phyloP scores from a whole-genome alignment of 2,797 vertebrate genomes.

The Anomalospiza imberbis region DNA sequence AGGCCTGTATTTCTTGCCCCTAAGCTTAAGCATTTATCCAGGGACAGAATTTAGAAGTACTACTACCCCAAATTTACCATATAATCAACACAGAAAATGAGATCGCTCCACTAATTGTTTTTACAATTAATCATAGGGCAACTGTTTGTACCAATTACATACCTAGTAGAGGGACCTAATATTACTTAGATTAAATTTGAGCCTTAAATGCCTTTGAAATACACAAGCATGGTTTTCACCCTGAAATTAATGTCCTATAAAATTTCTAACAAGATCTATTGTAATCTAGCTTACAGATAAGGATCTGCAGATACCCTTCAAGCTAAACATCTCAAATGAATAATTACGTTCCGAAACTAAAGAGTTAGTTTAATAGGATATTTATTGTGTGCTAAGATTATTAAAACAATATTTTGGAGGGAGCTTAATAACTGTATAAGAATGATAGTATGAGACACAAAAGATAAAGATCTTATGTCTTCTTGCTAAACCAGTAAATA shows the following conservation, averaged over 20 bases:
- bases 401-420: constrained; percentile 59
- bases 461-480: constrained; percentile 3
- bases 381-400: constrained; percentile 65
- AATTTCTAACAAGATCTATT: constrained; percentile 44
- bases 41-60: neutral
- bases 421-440: constrained; percentile 56
- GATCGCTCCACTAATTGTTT: neutral
- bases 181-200: neutral
- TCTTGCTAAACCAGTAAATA: constrained; percentile 55
- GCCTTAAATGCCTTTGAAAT: neutral
- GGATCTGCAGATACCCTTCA: constrained; percentile 61
- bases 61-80: neutral
- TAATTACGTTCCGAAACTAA: constrained; percentile 64
- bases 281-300: constrained; percentile 47
- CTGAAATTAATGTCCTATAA: constrained; percentile 31
- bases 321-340: constrained; percentile 60
- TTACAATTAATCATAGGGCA: neutral
- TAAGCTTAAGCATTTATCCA: neutral
- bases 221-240: neutral
- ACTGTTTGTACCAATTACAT: neutral
- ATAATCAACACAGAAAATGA: neutral
- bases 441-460: constrained; percentile 47
- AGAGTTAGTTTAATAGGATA: constrained; percentile 47
- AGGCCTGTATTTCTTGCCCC: neutral
- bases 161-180: neutral